These are phyloP conservation scores for Acanthornis magna DNA, from an alignment of 2,797 vertebrate genomes.

Conservation along the genomic window DNA sequence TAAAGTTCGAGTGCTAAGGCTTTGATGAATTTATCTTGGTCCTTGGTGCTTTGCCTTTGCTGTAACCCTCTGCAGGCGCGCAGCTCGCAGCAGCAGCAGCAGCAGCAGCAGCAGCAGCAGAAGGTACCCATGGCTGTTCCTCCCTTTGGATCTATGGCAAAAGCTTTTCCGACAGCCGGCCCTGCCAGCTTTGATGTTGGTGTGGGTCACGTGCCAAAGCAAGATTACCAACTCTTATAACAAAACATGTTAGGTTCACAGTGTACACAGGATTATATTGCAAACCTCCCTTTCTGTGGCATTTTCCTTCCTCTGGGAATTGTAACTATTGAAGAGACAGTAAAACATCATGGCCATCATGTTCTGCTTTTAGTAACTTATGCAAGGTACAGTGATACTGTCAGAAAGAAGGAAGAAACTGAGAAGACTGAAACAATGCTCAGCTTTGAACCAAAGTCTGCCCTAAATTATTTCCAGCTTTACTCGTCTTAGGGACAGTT, in stretches of 20 bases:
- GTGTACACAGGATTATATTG: neutral
- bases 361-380: neutral
- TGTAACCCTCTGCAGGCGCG: neutral
- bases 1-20: neutral
- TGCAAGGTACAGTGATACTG: neutral
- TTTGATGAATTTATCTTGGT: neutral
- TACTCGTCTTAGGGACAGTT: neutral
- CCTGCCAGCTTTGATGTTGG: neutral
- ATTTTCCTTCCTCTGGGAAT: neutral
- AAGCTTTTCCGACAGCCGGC: neutral
- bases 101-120: neutral
- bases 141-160: neutral
- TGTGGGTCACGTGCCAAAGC: neutral
- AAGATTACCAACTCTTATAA: neutral
- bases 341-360: rapidly evolving
- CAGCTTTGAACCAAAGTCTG: neutral
- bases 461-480: neutral
- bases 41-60: neutral
- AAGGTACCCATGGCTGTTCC: neutral
- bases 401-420: neutral
- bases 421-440: neutral
- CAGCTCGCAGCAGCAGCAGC: neutral
- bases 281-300: neutral
- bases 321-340: neutral
- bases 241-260: neutral